Percentiles rank a stretch among this genome's conserved stretches.
Conservation (phyloP, 2,888 invertebrate genomes). For the Rhimphoctona megacephalus region DNA sequence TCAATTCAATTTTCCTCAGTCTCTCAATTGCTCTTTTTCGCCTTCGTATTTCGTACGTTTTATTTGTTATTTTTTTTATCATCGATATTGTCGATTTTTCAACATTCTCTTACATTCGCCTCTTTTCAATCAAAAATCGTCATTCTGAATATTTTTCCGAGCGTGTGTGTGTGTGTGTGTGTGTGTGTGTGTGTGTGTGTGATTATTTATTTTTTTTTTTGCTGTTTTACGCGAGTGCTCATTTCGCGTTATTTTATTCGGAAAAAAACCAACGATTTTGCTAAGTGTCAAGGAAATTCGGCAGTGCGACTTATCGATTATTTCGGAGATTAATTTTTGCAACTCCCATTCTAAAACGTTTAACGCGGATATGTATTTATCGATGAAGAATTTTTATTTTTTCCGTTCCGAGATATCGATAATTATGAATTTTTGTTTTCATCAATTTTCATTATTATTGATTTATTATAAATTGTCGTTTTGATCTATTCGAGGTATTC, state of each 20-base stretch:
- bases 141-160: not conserved
- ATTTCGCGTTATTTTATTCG: not conserved
- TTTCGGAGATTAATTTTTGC: not conserved
- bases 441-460: not conserved
- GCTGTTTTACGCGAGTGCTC: not conserved
- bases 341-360: not conserved
- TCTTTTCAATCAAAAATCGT: not conserved
- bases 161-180: constrained; percentile 10
- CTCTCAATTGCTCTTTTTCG: not conserved
- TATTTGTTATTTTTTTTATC: not conserved
- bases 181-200: not conserved
- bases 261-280: not conserved
- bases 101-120: not conserved
- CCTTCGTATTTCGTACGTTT: constrained; percentile 1
- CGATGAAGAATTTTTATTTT: not conserved
- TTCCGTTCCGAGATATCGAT: not conserved
- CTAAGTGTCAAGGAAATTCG: not conserved
- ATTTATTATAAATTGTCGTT: not conserved
- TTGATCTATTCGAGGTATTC: not conserved
- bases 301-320: not conserved
- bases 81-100: constrained; percentile 2
- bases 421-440: not conserved
- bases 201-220: not conserved
- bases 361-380: too few relatives aligned
- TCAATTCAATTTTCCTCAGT: not conserved